A percentile compares a stretch with the other conserved stretches of the same genome.
Conservation (phyloP, 2,113 vertebrate genomes). For the Siphamia tubifer region DNA sequence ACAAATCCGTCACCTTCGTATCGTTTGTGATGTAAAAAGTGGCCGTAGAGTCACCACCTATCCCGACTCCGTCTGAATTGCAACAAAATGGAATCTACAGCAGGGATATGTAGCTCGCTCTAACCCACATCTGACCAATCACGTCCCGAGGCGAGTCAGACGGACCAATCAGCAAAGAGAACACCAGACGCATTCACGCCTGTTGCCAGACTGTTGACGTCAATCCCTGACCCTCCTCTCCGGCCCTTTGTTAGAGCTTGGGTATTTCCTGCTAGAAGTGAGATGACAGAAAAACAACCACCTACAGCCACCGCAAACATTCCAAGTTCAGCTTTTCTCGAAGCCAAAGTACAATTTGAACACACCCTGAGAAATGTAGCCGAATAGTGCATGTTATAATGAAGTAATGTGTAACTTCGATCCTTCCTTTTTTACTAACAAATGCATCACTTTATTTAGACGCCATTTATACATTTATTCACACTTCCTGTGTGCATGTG, state of each 20-base stretch:
- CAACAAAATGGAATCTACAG: slow-evolving; percentile 81
- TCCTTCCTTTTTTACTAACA: not conserved
- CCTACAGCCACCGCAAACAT: not conserved
- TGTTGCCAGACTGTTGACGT: slow-evolving; percentile 79
- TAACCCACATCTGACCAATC: slow-evolving; percentile 63
- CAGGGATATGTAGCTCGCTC: slow-evolving; percentile 48
- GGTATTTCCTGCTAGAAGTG: slow-evolving; percentile 61
- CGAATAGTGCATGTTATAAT: fast-evolving
- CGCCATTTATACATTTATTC: too few relatives aligned
- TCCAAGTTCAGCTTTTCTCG: not conserved
- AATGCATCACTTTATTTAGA: not conserved
- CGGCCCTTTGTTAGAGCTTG: slow-evolving; percentile 52
- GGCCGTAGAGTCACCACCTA: not conserved
- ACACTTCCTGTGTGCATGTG: not conserved
- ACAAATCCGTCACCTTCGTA: slow-evolving; percentile 28
- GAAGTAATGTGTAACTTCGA: slow-evolving; percentile 9
- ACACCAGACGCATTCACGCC: slow-evolving; percentile 17
- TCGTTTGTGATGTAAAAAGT: slow-evolving; percentile 4
- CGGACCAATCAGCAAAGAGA: slow-evolving; percentile 60
- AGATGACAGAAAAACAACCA: not conserved
- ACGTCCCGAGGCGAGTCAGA: not conserved
- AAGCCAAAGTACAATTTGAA: not conserved
- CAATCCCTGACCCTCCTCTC: slow-evolving; percentile 23
- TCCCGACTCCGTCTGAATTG: slow-evolving; percentile 67
- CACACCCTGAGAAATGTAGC: not conserved